A percentile compares a stretch with the other conserved stretches of the same genome.
These are phyloP conservation scores for Lasioglossum lativentre DNA, from an alignment of 2,888 invertebrate species.

Conservation along the genomic window DNA sequence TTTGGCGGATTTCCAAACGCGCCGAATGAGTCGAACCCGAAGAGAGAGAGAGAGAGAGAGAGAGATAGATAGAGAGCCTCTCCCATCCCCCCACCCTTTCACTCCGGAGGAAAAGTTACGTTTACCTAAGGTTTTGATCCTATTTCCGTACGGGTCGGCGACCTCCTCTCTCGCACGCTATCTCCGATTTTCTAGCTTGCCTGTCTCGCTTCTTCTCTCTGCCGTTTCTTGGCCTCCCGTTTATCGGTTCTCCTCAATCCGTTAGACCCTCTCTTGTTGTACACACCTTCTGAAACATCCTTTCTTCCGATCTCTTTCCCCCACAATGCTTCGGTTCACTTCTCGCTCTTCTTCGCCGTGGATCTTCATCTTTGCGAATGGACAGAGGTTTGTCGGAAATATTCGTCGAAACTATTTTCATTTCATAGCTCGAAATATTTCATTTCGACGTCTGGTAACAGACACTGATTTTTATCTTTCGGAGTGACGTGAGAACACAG, in stretches of 20 bases:
- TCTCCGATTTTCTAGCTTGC: constrained; percentile 19
- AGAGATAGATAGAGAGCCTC: constrained; percentile 31
- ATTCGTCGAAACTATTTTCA: too few relatives aligned
- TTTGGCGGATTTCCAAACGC: constrained; percentile 81
- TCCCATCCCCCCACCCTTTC: constrained; percentile 16
- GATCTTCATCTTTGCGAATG: not conserved
- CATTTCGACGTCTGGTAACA: too few relatives aligned
- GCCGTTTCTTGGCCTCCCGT: constrained; percentile 34
- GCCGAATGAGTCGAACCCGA: constrained; percentile 74
- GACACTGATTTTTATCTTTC: too few relatives aligned
- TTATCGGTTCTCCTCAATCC: constrained; percentile 31
- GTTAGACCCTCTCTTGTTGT: not conserved
- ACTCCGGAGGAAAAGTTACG: constrained; percentile 78
- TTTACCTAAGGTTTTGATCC: constrained; percentile 82
- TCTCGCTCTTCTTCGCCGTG: not conserved
- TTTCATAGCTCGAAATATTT: too few relatives aligned
- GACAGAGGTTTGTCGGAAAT: too few relatives aligned
- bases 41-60: not conserved
- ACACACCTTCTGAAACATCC: not conserved
- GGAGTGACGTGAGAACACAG: too few relatives aligned
- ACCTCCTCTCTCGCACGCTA: constrained; percentile 62
- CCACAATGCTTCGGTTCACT: not conserved
- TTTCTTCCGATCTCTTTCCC: constrained; percentile 1
- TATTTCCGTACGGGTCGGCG: constrained; percentile 82
- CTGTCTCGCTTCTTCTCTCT: constrained; percentile 33